A percentile compares a stretch with the other conserved stretches of the same genome.
These are phyloP conservation scores for Brachyhypopomus gauderio DNA, from an alignment of 2,113 vertebrate genomes.

Conservation along the genomic window DNA sequence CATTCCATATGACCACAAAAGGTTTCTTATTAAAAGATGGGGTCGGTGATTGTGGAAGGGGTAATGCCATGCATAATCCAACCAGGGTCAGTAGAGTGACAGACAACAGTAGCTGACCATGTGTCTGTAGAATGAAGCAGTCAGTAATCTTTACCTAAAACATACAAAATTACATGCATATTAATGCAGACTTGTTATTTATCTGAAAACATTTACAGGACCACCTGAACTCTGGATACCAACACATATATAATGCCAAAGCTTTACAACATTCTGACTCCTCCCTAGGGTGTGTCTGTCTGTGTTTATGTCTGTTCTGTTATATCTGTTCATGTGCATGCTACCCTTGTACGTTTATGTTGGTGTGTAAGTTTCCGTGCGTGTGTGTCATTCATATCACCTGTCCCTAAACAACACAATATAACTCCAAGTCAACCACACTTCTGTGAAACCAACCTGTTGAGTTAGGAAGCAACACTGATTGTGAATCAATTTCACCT, in stretches of 20 bases:
- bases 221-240: not conserved
- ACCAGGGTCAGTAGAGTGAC: constrained; percentile 42
- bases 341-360: too few species aligned
- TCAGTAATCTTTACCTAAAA: constrained; percentile 14
- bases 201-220: not conserved
- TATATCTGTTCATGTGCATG: too few species aligned
- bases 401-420: too few species aligned
- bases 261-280: not conserved
- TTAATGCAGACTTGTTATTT: not conserved
- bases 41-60: constrained; percentile 64
- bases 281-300: too few species aligned
- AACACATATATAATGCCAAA: not conserved
- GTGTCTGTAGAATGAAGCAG: not conserved
- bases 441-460: too few species aligned
- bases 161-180: not conserved
- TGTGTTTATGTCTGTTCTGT: too few species aligned
- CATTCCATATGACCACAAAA: constrained; percentile 84
- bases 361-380: too few species aligned
- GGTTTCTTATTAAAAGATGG: constrained; percentile 72
- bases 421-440: too few species aligned
- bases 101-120: not conserved
- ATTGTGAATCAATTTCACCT: too few species aligned
- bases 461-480: too few species aligned
- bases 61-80: constrained; percentile 4
- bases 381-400: too few species aligned